phyloP scores from a whole-genome alignment of 2,888 invertebrate genomes.

The Epiblema foenella region DNA sequence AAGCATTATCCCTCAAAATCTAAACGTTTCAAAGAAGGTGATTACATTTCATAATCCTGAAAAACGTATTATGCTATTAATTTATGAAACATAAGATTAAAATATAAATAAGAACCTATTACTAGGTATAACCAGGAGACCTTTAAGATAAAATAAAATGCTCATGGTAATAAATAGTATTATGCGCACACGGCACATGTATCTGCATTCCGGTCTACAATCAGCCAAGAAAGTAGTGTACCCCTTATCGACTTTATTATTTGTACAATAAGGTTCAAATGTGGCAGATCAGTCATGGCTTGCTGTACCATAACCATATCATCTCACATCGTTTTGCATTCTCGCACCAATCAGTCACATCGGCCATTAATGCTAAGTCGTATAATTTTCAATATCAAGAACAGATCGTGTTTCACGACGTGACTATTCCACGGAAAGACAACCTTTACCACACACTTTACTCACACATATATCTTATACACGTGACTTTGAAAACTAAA shows the following conservation, averaged over 20 bases:
- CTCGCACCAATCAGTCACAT: constrained; percentile 36
- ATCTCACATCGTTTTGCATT: constrained; percentile 24
- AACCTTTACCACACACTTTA: constrained; percentile 17
- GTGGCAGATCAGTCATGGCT: too few relatives aligned
- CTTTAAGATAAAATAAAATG: neutral
- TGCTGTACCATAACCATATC: constrained; percentile 16
- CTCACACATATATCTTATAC: neutral
- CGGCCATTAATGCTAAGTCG: constrained; percentile 32
- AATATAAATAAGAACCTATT: too few relatives aligned
- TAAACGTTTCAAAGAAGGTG: too few relatives aligned
- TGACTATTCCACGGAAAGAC: constrained; percentile 40
- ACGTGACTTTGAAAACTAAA: neutral
- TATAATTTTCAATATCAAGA: constrained; percentile 55
- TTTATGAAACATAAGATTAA: too few relatives aligned
- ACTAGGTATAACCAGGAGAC: neutral
- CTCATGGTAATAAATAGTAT: neutral
- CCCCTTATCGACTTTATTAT: too few relatives aligned
- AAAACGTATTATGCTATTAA: too few relatives aligned
- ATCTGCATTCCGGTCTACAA: neutral
- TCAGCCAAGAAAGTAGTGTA: too few relatives aligned
- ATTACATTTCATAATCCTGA: too few relatives aligned
- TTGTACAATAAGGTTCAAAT: too few relatives aligned
- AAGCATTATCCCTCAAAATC: too few relatives aligned
- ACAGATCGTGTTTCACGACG: constrained; percentile 42
- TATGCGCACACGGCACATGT: neutral